Conservation (phyloP, 2,888 invertebrate genomes). For the Plusia festucae region DNA sequence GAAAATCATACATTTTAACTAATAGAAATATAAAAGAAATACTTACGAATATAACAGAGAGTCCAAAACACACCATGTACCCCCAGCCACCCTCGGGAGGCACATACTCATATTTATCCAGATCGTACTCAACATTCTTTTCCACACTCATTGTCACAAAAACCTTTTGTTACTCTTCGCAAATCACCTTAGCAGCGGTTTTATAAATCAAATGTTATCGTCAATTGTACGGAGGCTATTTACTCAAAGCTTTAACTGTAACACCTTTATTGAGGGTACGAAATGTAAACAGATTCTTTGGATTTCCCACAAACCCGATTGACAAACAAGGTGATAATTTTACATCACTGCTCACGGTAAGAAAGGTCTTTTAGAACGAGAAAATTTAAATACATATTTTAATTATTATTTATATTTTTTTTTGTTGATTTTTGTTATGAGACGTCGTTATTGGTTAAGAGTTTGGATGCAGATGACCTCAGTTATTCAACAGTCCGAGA, state of each 20-base stretch:
- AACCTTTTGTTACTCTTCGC: constrained; percentile 38
- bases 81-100: constrained; percentile 94
- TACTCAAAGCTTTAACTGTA: constrained; percentile 73
- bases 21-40: constrained; percentile 28
- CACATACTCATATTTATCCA: constrained; percentile 79
- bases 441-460: constrained; percentile 59
- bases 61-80: constrained; percentile 91
- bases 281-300: constrained; percentile 73
- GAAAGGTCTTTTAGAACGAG: constrained; percentile 10
- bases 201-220: constrained; percentile 75
- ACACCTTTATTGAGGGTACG: constrained; percentile 76
- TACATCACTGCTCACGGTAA: constrained; percentile 38
- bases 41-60: constrained; percentile 92
- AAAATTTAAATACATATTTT: neutral
- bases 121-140: constrained; percentile 71
- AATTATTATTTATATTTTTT: neutral
- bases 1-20: neutral
- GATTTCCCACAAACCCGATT: constrained; percentile 80
- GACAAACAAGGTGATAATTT: constrained; percentile 70
- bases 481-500: constrained; percentile 50
- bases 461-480: constrained; percentile 64
- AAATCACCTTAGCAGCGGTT: constrained; percentile 71
- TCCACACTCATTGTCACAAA: constrained; percentile 71
- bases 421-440: constrained; percentile 29
- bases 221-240: constrained; percentile 70